phyloP scores from a whole-genome alignment of 2,113 vertebrate species.

The Narcine bancroftii region DNA sequence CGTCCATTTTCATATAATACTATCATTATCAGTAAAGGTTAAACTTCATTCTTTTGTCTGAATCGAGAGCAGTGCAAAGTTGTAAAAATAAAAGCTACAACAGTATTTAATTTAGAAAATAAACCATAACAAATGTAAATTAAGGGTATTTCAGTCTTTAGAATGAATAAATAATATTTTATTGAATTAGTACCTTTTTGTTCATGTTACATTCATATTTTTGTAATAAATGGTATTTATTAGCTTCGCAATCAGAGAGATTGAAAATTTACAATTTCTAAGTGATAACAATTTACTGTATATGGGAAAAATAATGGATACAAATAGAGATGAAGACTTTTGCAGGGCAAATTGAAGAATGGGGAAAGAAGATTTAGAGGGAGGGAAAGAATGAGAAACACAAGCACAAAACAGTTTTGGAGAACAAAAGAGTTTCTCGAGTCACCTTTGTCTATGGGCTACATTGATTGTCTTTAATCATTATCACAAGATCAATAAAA shows the following conservation, averaged over 20 bases:
- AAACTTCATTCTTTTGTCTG: neutral
- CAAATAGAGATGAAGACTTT: neutral
- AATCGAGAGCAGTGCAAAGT: neutral
- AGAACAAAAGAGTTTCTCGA: neutral
- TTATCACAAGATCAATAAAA: constrained; percentile 69
- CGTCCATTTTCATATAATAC: neutral
- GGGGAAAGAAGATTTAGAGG: neutral
- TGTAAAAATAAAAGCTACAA: neutral
- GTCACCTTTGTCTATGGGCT: neutral
- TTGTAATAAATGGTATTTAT: neutral
- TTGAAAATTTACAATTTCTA: neutral
- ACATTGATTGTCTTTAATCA: constrained; percentile 19
- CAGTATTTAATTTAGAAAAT: neutral
- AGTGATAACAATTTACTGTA: neutral
- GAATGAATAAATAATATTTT: neutral
- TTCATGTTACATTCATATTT: neutral
- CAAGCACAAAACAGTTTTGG: neutral
- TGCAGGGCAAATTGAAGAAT: neutral
- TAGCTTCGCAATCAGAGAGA: neutral
- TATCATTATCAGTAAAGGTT: neutral
- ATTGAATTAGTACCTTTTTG: neutral
- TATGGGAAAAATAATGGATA: neutral
- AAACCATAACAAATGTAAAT: constrained; percentile 9
- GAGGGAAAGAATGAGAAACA: neutral
- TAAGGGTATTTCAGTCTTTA: neutral